Evolutionary conservation across 2,113 vertebrate genomes (phyloP).

Genomic region (Strigops habroptila): DNA sequence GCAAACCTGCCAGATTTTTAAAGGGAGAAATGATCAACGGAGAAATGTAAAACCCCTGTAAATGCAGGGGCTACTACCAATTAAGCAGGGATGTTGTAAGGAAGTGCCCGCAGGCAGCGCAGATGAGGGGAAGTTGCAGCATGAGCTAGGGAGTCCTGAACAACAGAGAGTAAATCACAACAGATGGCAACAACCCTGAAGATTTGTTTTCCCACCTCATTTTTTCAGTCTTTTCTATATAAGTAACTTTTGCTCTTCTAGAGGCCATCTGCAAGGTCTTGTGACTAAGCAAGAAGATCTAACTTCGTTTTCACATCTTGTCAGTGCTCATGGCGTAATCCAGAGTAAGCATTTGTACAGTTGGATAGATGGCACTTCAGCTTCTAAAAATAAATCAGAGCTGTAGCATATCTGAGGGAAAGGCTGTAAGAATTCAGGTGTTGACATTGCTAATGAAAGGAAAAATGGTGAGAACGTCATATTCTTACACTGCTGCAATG

Average conservation of each 20-base stretch:
- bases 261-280: not conserved
- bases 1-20: slow-evolving; percentile 75
- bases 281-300: not conserved
- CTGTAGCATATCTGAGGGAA: not conserved
- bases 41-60: not conserved
- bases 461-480: not conserved
- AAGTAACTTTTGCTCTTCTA: not conserved
- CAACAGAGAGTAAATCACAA: not conserved
- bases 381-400: not conserved
- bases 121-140: not conserved
- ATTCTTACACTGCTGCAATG: not conserved
- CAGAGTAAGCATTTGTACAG: not conserved
- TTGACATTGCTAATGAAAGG: not conserved
- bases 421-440: not conserved
- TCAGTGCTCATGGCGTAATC: not conserved
- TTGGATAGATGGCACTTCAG: not conserved
- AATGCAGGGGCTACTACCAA: not conserved
- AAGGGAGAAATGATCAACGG: not conserved
- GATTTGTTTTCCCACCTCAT: not conserved
- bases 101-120: not conserved
- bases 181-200: not conserved
- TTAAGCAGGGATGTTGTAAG: not conserved
- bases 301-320: not conserved
- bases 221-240: not conserved
- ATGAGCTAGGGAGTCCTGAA: not conserved